Evolutionary conservation across 2,797 vertebrate genomes (phyloP).

Genomic region (Muscicapa striata): DNA sequence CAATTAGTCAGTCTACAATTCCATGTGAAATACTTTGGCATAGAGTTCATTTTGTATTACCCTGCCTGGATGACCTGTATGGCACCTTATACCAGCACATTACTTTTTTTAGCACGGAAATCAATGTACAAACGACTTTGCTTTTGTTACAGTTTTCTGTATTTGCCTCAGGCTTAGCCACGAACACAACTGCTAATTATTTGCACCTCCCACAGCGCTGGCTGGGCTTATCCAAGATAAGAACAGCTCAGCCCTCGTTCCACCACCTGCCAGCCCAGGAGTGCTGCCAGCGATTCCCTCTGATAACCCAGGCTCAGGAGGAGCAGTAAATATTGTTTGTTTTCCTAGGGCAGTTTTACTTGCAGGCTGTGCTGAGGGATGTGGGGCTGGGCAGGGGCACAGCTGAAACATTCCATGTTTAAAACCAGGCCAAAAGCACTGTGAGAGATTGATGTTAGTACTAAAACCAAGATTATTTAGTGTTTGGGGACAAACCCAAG

Average conservation of each 20-base stretch:
- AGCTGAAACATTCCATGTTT: not conserved
- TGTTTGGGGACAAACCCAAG: not conserved
- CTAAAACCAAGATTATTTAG: not conserved
- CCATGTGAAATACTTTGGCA: not conserved
- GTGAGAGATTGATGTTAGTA: not conserved
- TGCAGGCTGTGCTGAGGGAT: slow-evolving; percentile 76
- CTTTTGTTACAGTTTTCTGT: not conserved
- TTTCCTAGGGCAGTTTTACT: slow-evolving; percentile 50
- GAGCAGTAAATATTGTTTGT: not conserved
- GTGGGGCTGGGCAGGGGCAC: not conserved
- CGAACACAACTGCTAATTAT: not conserved
- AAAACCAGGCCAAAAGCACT: not conserved
- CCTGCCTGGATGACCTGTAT: not conserved
- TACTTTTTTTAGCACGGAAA: not conserved
- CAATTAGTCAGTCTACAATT: not conserved
- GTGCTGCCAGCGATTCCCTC: not conserved
- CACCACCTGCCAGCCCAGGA: not conserved
- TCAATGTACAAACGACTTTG: not conserved
- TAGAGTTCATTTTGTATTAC: not conserved
- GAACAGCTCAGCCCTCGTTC: not conserved
- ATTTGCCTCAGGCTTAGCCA: not conserved
- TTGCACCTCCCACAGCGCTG: not conserved
- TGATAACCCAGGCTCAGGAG: not conserved
- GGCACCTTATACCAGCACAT: not conserved
- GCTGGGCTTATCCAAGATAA: not conserved